Conservation (phyloP, 1,140 invertebrate genomes). For the Branchinecta lindahli region DNA sequence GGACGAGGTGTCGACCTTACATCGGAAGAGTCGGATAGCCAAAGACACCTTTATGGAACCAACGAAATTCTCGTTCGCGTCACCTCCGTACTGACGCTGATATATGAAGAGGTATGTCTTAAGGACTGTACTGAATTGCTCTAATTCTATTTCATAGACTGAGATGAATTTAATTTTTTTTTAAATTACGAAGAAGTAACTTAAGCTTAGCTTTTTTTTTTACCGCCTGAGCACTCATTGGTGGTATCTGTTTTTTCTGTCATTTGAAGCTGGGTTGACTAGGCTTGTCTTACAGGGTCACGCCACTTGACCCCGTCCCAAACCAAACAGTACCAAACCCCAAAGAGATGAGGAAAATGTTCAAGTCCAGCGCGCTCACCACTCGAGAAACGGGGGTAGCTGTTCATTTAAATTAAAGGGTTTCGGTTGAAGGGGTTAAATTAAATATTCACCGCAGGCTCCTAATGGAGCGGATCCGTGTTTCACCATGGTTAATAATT, state of each 20-base stretch:
- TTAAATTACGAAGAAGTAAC: not conserved
- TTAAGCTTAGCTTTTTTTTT: no score
- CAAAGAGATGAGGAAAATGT: no score
- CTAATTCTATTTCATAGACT: not conserved
- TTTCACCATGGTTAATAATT: not conserved
- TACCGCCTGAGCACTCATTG: no score
- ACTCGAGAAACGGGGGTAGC: no score
- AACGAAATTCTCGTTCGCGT: conserved; percentile 16
- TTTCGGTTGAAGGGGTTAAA: no score
- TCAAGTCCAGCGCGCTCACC: no score
- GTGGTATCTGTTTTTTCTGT: not conserved
- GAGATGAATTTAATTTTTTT: not conserved
- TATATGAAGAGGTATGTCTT: not conserved
- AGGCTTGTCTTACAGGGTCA: no score
- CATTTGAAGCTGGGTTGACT: not conserved
- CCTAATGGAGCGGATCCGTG: not conserved
- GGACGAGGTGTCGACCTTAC: not conserved
- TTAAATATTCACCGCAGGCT: no score
- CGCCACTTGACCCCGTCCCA: no score
- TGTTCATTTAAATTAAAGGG: no score
- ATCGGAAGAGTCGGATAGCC: not conserved
- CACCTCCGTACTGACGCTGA: not conserved
- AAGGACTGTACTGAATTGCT: not conserved
- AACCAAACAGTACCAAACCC: no score
- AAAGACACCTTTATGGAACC: conserved; percentile 20